A percentile compares a stretch with the other conserved stretches of the same genome.
Evolutionary conservation across 2,888 invertebrate species (phyloP).

Genomic region (Drosophila subquinaria): DNA sequence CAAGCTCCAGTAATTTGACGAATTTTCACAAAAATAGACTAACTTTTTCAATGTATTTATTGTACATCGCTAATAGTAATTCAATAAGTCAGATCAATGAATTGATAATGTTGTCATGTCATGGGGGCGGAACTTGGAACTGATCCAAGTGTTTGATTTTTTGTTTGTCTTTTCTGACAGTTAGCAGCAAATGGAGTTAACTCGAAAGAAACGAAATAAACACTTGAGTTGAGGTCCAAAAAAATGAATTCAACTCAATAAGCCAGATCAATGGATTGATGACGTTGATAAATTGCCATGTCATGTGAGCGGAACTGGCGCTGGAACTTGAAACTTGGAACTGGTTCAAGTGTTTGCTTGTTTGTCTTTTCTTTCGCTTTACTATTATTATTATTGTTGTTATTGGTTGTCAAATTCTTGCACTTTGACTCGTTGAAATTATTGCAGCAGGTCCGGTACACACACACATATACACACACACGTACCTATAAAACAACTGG

Average conservation of each 20-base stretch:
- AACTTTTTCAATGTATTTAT: too few species aligned
- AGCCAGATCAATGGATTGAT: constrained; percentile 41
- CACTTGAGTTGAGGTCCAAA: constrained; percentile 64
- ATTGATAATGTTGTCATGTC: constrained; percentile 63
- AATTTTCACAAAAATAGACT: too few species aligned
- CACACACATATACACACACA: constrained; percentile 5
- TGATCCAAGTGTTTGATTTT: constrained; percentile 17
- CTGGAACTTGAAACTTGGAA: constrained; percentile 29
- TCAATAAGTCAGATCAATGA: constrained; percentile 19
- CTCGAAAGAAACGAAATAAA: constrained; percentile 48
- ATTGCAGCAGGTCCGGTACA: constrained; percentile 47
- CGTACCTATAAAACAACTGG: constrained; percentile 13
- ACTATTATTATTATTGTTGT: constrained; percentile 19
- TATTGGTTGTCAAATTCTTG: constrained; percentile 72
- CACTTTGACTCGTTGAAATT: constrained; percentile 67
- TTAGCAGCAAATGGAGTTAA: constrained; percentile 8
- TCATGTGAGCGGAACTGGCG: constrained; percentile 69
- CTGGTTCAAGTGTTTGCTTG: constrained; percentile 21
- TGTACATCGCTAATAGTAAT: too few species aligned
- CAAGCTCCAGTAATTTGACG: too few species aligned
- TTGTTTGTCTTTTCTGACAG: constrained; percentile 37
- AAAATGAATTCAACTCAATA: constrained; percentile 64
- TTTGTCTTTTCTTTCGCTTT: constrained; percentile 42
- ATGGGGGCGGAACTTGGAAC: constrained; percentile 58
- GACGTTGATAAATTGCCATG: constrained; percentile 63